phyloP scores from a whole-genome alignment of 2,113 vertebrate genomes.

The Alethe castanea region DNA sequence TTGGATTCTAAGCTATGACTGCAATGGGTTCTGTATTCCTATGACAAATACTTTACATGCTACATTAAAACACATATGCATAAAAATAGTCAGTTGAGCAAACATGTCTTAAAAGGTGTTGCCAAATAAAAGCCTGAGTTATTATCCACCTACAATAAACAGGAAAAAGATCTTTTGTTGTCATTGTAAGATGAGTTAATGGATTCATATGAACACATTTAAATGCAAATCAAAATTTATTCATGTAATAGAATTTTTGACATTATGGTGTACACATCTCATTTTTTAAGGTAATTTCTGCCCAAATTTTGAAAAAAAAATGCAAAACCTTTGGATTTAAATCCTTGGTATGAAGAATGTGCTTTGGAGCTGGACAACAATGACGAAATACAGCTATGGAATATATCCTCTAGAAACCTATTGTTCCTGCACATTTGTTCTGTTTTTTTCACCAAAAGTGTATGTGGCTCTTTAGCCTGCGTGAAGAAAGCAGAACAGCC shows the following conservation, averaged over 20 bases:
- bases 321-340: background rate
- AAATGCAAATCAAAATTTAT: conserved; percentile 17
- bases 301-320: background rate
- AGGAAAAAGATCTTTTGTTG: background rate
- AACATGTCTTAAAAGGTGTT: background rate
- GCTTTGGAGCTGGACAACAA: background rate
- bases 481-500: background rate
- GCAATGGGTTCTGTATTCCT: background rate
- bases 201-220: background rate
- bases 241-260: background rate
- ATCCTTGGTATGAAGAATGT: background rate
- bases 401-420: background rate
- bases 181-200: background rate
- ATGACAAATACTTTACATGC: background rate
- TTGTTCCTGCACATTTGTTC: background rate
- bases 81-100: background rate
- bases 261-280: background rate
- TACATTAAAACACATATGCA: background rate
- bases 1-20: background rate
- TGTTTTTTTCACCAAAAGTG: background rate
- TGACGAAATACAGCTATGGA: background rate
- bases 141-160: background rate
- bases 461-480: background rate
- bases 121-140: background rate
- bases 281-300: background rate